Evolutionary conservation across 2,888 invertebrate genomes (phyloP), one percentile per base, ranked within the genome.

Genomic region (Argyra leucocephala): DNA sequence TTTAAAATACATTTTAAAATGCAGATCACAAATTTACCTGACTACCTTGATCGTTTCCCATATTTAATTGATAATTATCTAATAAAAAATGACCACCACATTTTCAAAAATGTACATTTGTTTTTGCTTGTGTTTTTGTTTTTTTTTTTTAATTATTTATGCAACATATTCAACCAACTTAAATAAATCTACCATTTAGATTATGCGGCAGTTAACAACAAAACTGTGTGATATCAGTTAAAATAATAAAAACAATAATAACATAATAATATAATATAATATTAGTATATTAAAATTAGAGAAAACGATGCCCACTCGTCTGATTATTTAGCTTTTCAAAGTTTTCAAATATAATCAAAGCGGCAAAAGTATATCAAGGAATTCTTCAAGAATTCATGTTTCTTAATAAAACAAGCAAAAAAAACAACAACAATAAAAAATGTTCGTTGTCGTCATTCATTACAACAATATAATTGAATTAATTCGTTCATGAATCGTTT

Each of bases 351-450:
- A n/a, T 48, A 48, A 48, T 48, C 48, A 48, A 48, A 48, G 48
- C 48, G 48, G 48, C 48, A 48, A 48, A 48, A 48, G 48, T 48
- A 48, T 48, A 48, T 48, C 48, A 48, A 48, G 48, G 48, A 48
- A 48, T 48, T 48, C n/a, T 48, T 48, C 48, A 48, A 48, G 48
- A 48, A 48, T 48, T 48, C 48, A 48, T 18, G 48, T 48, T 48
- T 2, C n/a, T n/a, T n/a, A n/a, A 31, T 31, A 31, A 31, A 31
- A 31, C 31, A 31, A 7, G 12, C 1, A 31, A 26, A 6, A 6
- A 31, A 31, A 6, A 31, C 7, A 31, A 31, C 12, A 31, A 31
- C 12, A 31, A 31, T 31, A 31, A 31, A 6, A 31, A 12, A n/a
- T n/a, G n/a, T n/a, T n/a, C n/a, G n/a, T n/a, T n/a, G n/a, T n/a